Evolutionary conservation across 2,888 invertebrate genomes (phyloP), one percentile per base, ranked within the genome.

Genomic region (Hipparchia sbordonii): DNA sequence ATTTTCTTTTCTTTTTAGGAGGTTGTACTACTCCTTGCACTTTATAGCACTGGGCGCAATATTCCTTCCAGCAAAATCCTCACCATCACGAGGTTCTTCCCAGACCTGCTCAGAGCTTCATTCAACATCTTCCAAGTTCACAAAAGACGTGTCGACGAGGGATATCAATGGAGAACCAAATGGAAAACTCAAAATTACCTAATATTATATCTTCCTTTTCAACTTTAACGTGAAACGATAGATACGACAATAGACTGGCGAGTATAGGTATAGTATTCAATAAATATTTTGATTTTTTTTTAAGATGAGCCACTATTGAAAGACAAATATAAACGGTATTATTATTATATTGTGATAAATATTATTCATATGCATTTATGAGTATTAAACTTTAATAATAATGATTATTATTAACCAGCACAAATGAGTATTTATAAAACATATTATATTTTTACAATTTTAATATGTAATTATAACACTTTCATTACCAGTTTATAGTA

Each of bases 1-100:
- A 12, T 73, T 62, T 73, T 73, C 69, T 72, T 72, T 61, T 61
- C 67, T 72, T 92, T 93, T 80, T 90, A 95, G 95, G 84, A 94
- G 93, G 90, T 93, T 95, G 78, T 95, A 91, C 85, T 94, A 93
- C 80, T 94, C 93, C 0, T 84, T 94, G 9, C 94, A 94, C 77
- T 92, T 94, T 77, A 88, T 94, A 52, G 94, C 94, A 0, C 75
- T 94, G 71, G 93, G 94, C 59, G 91, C 94, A 0, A 77, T 94
- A 77, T 82, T 94, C 23, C 81, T 94, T 66, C 94, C 94, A 2
- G 82, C 84, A 45, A 86, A 85, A 70, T 70, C 76, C 0, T 82
- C 76, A 70, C 33, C 52, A 71, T 23, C 57, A 23, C 57, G 60
- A 9, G 54, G 48, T 52, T 13, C 66, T 33, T 56, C 76, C 57